Percentiles rank a stretch among this genome's conserved stretches.
Evolutionary conservation across 1,140 invertebrate genomes (phyloP).

Genomic region (Drosophila saltans): DNA sequence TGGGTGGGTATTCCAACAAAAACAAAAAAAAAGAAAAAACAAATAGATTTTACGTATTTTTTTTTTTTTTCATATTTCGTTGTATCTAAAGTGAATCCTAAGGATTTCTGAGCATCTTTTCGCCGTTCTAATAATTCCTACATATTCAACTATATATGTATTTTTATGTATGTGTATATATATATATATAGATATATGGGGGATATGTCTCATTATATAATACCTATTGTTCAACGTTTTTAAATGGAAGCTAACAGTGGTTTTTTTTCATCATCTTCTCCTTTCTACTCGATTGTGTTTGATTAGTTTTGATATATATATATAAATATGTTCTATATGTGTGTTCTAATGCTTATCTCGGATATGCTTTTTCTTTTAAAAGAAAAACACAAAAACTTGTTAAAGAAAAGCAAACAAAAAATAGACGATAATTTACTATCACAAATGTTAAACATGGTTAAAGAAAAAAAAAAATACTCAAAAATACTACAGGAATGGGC

Average conservation of each 20-base stretch:
- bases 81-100: conserved; percentile 46
- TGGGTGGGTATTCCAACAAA: conserved; percentile 47
- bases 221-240: conserved; percentile 55
- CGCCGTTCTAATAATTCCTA: neutral
- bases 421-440: conserved; percentile 54
- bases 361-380: conserved; percentile 45
- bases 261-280: neutral
- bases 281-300: conserved; percentile 45
- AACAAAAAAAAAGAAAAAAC: neutral
- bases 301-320: conserved; percentile 57
- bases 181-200: conserved; percentile 45
- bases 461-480: conserved; percentile 40
- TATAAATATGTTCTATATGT: conserved; percentile 33
- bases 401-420: conserved; percentile 8
- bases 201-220: conserved; percentile 58
- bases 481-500: conserved; percentile 56
- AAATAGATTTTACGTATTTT: conserved; percentile 8
- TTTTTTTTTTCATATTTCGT: conserved; percentile 43
- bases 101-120: conserved; percentile 2
- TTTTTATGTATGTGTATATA: conserved; percentile 13
- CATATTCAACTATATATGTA: neutral
- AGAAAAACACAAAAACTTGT: conserved; percentile 11
- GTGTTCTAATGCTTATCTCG: conserved; percentile 39
- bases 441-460: conserved; percentile 58
- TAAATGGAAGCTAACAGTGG: conserved; percentile 69